phyloP scores from a whole-genome alignment of 2,888 invertebrate genomes.

The Cerastis leucographa region DNA sequence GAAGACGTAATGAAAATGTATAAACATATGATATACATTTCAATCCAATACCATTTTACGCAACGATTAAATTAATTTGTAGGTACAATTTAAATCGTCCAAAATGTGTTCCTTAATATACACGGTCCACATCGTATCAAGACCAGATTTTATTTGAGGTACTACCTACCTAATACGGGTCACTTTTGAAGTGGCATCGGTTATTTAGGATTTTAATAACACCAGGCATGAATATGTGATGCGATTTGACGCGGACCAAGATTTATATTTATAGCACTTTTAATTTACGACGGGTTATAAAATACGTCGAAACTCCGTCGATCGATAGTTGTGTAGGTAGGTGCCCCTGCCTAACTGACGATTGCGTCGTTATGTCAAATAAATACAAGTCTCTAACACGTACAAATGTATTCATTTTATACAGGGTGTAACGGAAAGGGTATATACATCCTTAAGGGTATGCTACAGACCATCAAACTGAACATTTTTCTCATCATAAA shows the following conservation, averaged over 20 bases:
- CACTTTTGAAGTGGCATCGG: conserved; percentile 73
- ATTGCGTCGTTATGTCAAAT: conserved; percentile 61
- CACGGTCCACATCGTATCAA: conserved; percentile 13
- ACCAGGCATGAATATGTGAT: conserved; percentile 85
- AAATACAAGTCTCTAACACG: conserved; percentile 45
- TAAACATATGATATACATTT: conserved; percentile 1
- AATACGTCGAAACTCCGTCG: conserved; percentile 83
- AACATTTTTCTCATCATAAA: too few relatives aligned
- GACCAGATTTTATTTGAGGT: conserved; percentile 54
- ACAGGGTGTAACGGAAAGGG: too few relatives aligned
- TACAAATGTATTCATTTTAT: conserved; percentile 41
- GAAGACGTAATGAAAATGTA: not conserved
- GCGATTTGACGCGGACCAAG: conserved; percentile 85
- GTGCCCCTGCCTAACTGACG: conserved; percentile 70
- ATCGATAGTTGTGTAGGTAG: conserved; percentile 73
- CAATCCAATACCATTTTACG: not conserved
- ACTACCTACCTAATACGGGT: conserved; percentile 63
- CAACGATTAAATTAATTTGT: conserved; percentile 20
- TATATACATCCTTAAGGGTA: too few relatives aligned
- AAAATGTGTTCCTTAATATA: conserved; percentile 32
- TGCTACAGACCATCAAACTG: too few relatives aligned
- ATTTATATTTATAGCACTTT: conserved; percentile 88
- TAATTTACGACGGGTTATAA: conserved; percentile 86
- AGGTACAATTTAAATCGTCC: conserved; percentile 30
- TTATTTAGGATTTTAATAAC: conserved; percentile 82